Percentiles rank a stretch among this genome's conserved stretches.
Evolutionary conservation across 37 sponge, comb jelly and placozoan species (phyloP).

Genomic region (Petrosia ficiformis): DNA sequence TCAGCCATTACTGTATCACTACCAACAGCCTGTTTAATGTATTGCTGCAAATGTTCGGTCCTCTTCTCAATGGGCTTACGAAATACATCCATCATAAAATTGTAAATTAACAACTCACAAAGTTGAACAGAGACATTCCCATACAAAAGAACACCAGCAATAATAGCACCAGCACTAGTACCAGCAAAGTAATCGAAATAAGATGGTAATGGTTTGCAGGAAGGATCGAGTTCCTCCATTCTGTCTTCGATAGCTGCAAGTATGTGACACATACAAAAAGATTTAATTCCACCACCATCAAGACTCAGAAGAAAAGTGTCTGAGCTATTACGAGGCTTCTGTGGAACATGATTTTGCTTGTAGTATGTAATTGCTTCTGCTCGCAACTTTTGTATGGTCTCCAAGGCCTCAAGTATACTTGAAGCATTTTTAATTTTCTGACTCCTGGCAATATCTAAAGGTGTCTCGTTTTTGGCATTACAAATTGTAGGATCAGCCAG

Average conservation of each 20-base stretch:
- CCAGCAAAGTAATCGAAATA: constrained; percentile 69
- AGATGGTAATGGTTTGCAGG: constrained; percentile 8
- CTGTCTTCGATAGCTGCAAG: constrained; percentile 29
- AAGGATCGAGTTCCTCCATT: constrained; percentile 29
- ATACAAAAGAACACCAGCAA: constrained; percentile 1
- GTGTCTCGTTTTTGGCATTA: constrained; percentile 23
- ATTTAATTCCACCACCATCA: constrained; percentile 70
- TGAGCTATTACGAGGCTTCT: neutral
- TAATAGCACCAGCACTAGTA: constrained; percentile 63
- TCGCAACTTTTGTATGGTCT: neutral
- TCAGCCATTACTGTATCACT: constrained; percentile 23
- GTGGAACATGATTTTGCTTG: neutral
- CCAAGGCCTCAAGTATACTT: constrained; percentile 9
- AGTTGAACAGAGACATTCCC: constrained; percentile 1
- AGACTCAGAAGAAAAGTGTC: constrained; percentile 42
- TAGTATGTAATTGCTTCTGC: neutral
- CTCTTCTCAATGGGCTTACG: neutral
- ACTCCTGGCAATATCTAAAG: constrained; percentile 11
- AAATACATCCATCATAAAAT: constrained; percentile 1
- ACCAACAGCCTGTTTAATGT: neutral
- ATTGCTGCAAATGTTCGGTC: neutral
- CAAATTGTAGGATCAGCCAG: constrained; percentile 18
- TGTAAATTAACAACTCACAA: constrained; percentile 17
- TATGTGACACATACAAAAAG: constrained; percentile 18
- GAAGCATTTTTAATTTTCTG: neutral